phyloP scores from a whole-genome alignment of 2,113 vertebrate genomes.

The Eonycteris spelaea region DNA sequence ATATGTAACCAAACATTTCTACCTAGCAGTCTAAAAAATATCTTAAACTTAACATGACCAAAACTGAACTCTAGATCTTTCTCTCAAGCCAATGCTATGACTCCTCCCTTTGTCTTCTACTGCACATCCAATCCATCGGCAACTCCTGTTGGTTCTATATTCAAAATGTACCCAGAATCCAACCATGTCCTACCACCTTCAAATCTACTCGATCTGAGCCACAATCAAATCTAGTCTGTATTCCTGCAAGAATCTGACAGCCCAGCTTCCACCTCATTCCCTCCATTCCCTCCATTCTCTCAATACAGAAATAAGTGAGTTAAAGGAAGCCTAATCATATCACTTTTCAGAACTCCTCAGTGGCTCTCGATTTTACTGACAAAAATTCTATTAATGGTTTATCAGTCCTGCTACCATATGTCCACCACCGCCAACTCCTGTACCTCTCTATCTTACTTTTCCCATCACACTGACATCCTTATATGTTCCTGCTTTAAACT shows the following conservation, averaged over 20 bases:
- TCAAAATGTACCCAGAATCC: not conserved
- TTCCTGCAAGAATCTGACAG: not conserved
- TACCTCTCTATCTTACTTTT: not conserved
- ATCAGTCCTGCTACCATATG: not conserved
- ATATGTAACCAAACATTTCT: not conserved
- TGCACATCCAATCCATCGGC: not conserved
- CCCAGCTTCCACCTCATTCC: not conserved
- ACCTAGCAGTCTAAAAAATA: not conserved
- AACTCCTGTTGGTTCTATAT: not conserved
- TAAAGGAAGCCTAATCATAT: not conserved
- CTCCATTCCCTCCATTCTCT: not conserved
- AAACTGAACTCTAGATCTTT: not conserved
- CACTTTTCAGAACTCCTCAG: not conserved
- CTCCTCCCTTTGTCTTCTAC: not conserved
- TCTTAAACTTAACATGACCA: not conserved
- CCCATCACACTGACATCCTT: not conserved
- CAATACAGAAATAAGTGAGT: not conserved
- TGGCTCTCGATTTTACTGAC: not conserved
- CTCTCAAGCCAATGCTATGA: not conserved
- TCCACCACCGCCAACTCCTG: not conserved
- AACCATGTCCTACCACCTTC: not conserved
- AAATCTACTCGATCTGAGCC: not conserved
- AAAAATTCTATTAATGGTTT: not conserved
- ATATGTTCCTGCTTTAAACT: not conserved
- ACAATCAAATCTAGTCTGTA: not conserved